These are phyloP conservation scores for Doryteuthis pealeii DNA, from an alignment of 1,140 invertebrate genomes.

Conservation along the genomic window DNA sequence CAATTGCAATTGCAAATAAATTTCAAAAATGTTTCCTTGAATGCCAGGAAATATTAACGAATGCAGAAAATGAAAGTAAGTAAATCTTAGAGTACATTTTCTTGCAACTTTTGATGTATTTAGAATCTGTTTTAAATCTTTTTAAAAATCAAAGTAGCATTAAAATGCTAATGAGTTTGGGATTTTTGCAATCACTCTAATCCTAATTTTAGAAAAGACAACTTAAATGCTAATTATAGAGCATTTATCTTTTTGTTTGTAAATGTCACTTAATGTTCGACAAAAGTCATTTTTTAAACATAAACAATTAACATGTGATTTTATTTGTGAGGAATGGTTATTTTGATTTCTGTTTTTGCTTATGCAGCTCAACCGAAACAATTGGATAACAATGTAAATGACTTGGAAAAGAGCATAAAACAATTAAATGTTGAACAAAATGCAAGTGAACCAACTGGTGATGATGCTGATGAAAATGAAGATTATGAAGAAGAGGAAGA, in stretches of 20 bases:
- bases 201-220: neutral
- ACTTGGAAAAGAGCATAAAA: neutral
- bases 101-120: neutral
- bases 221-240: neutral
- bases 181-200: neutral
- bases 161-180: neutral
- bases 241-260: neutral
- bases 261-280: no score
- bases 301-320: no score
- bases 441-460: neutral
- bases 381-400: neutral
- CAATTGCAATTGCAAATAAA: neutral
- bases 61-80: neutral
- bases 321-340: no score
- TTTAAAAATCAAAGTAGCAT: neutral
- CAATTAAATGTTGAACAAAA: neutral
- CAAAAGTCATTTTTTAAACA: no score
- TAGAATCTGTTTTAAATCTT: neutral
- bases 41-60: neutral
- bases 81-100: neutral
- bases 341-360: neutral
- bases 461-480: slow-evolving; percentile 28
- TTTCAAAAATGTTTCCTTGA: slow-evolving; percentile 1
- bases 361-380: neutral
- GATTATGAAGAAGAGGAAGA: slow-evolving; percentile 59